These are phyloP conservation scores for Atethmia centrago DNA, from an alignment of 2,888 invertebrate genomes.

Conservation along the genomic window DNA sequence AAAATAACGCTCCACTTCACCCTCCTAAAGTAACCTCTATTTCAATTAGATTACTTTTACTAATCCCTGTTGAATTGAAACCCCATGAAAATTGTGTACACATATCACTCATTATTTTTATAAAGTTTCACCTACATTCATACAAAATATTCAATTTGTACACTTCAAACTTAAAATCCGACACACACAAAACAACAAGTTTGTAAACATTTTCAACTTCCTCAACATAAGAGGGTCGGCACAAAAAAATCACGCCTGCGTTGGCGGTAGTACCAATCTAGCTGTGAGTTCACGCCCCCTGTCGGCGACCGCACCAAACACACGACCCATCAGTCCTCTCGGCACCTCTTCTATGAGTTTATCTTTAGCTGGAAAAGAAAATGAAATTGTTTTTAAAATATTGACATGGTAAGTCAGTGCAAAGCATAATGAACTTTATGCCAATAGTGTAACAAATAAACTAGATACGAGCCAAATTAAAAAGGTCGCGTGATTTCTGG, in stretches of 20 bases:
- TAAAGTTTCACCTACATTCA: background rate
- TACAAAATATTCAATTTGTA: background rate
- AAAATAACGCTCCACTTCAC: no score
- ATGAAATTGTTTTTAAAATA: background rate
- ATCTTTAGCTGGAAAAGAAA: slow-evolving; percentile 65
- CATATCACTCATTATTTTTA: slow-evolving; percentile 7
- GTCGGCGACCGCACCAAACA: slow-evolving; percentile 84
- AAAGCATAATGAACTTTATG: no score
- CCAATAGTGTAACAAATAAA: no score
- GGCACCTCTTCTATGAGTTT: slow-evolving; percentile 68
- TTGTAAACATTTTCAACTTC: slow-evolving; percentile 10
- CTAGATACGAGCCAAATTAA: no score
- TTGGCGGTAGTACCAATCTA: slow-evolving; percentile 75
- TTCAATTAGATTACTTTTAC: no score
- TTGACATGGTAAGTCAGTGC: no score
- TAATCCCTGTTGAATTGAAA: background rate
- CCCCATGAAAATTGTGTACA: background rate
- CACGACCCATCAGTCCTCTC: slow-evolving; percentile 79
- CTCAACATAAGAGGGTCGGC: background rate
- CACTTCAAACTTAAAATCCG: background rate
- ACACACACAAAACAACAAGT: background rate
- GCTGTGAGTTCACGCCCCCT: slow-evolving; percentile 84
- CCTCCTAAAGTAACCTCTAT: no score
- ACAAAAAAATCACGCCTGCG: slow-evolving; percentile 70
- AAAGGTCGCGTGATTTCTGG: no score